Evolutionary conservation across 2,113 vertebrate genomes (phyloP), one percentile per base, ranked within the genome.

Genomic region (Ariopsis seemanni): DNA sequence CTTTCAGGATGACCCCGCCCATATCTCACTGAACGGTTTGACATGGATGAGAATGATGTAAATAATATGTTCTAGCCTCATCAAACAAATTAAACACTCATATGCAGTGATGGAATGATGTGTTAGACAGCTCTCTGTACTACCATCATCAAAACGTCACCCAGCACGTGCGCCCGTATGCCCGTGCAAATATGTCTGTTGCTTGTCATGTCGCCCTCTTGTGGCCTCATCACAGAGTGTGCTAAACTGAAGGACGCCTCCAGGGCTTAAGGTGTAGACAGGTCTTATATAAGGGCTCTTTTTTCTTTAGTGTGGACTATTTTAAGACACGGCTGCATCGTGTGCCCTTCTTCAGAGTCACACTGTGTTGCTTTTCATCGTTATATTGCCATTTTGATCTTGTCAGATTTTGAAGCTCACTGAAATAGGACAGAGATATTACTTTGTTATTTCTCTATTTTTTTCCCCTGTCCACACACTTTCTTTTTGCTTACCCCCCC

Each of bases 251-350:
- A 9, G 25, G 55, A 20, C 48, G 53, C 71, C 90, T 90, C 91
- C 83, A 79, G 88, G 91, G 92, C 92, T 93, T 90, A 92, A 95
- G 94, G 94, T 95, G 89, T 90, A 93, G 92, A 93, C 93, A 94
- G 89, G 83, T 89, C 92, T 95, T 94, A 95, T 92, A 90, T 94
- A 95, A 95, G 85, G 81, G 62, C 71, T 88, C 85, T 89, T 88
- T 88, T 87, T 85, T 89, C 79, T 62, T 20, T 83, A 77, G 82
- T 89, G 80, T 90, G 86, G 27, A 62, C 90, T 94, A 94, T 94
- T 93, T 90, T 90, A 90, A 91, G 89, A 92, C 83, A 89, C 86
- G 78, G 91, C 89, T 91, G 92, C 92, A 94, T 94, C 91, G 92
- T 89, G 89, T 92, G 89, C 92, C 90, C 80, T 85, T 60, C 55